A percentile compares a stretch with the other conserved stretches of the same genome.
Conservation (phyloP, 2,797 vertebrate genomes). For the Tragelaphus oryx region DNA sequence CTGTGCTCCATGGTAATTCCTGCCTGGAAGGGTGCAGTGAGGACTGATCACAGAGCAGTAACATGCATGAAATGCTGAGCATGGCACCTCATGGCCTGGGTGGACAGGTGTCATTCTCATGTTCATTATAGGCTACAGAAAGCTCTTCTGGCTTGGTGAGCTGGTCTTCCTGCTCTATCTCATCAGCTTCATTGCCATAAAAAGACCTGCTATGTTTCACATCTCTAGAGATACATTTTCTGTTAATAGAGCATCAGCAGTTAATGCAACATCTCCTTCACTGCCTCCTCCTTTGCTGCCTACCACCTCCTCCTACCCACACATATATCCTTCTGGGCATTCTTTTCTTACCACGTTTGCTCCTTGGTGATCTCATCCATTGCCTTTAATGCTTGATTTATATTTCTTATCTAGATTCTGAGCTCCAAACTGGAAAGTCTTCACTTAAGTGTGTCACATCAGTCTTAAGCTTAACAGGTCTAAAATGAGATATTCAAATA, state of each 20-base stretch:
- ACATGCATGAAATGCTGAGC: fast-evolving
- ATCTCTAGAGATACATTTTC: neutral
- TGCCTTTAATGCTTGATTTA: neutral
- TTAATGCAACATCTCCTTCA: neutral
- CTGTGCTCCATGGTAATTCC: neutral
- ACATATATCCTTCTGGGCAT: neutral
- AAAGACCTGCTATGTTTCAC: neutral
- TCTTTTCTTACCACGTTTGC: neutral
- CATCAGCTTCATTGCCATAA: fast-evolving
- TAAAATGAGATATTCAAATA: neutral
- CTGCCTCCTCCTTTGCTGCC: neutral
- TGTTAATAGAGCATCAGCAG: neutral
- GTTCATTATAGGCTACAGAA: neutral
- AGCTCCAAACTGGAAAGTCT: neutral
- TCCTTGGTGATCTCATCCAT: neutral
- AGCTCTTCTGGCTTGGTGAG: neutral
- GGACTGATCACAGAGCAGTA: neutral
- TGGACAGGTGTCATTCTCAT: fast-evolving
- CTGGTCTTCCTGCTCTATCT: neutral
- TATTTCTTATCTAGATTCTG: neutral
- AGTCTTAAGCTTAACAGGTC: neutral
- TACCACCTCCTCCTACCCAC: neutral
- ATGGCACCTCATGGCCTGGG: fast-evolving
- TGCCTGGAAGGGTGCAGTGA: neutral
- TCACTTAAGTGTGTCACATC: neutral